Base-by-base conservation (phyloP, 2,113 vertebrate genomes). In the Suncus etruscus region DNA sequence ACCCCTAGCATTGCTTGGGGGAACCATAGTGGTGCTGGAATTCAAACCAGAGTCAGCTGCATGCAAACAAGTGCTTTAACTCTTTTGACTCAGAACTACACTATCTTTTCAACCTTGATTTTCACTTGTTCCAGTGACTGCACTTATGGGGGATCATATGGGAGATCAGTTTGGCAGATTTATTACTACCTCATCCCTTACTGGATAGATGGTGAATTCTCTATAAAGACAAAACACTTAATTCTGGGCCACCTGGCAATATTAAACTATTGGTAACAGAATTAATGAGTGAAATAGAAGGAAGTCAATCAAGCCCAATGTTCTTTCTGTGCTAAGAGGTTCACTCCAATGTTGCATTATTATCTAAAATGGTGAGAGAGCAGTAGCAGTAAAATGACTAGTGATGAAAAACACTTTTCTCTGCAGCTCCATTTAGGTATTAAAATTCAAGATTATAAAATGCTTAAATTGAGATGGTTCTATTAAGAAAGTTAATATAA, bases 291-390 rank as follows among this genome's bases (percentile, higher is more conserved):
- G 12, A 66, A 78, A 69, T 15, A 18, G 4, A 68, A 81, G 24
- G 29, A 73, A 16, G 8, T 15, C 73, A 82, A n/a, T 90, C 32
- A 73, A 88, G 29, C 7, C 27, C n/a, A 47, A 54, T 82, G 58
- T n/a, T 58, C 16, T 20, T 66, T 80, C 11, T 84, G 14, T 20
- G 18, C 18, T 50, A 45, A 80, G 29, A 85, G 1, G 15, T 61
- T 92, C n/a, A 58, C 68, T 20, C 91, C 24, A 80, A 90, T 14
- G 68, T 8, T 4, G 3, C 39, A 39, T 39, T 9, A 11, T 54
- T 86, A 76, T 29, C 51, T 58, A 89, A 81, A 65, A 92, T 66
- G 63, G 29, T 89, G 31, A 89, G 80, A 87, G 80, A 31, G 68
- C n/a, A 73, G 27, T 27, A 82, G 39, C 18, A 69, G 68, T 2